Percentiles rank a stretch among this genome's conserved stretches.
Evolutionary conservation across 2,888 invertebrate genomes (phyloP).

Genomic region (Drosophila anomelani): DNA sequence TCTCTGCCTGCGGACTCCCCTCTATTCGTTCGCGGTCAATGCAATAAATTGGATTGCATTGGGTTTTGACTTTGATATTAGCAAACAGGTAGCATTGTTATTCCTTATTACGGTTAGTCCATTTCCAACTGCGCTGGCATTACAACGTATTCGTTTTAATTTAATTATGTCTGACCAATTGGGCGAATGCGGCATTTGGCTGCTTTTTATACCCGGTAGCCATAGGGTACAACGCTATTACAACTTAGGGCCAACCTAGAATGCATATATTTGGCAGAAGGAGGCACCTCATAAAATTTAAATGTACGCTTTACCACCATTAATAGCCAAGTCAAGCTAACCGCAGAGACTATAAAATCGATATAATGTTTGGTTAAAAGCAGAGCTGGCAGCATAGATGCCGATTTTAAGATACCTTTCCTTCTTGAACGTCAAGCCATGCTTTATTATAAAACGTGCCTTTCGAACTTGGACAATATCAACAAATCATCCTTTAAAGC

Average conservation of each 20-base stretch:
- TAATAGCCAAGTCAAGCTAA: too few relatives aligned
- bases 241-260: neutral
- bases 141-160: slow-evolving; percentile 63
- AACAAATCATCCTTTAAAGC: neutral
- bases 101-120: slow-evolving; percentile 56
- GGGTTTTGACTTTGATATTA: slow-evolving; percentile 8
- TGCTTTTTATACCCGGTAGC: neutral
- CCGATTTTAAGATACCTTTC: neutral
- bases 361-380: too few relatives aligned
- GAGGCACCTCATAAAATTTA: too few relatives aligned
- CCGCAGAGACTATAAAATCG: too few relatives aligned
- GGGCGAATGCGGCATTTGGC: neutral
- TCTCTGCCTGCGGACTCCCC: slow-evolving; percentile 15
- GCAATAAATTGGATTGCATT: slow-evolving; percentile 74
- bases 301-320: too few relatives aligned
- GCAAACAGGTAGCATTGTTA: slow-evolving; percentile 38
- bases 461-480: neutral
- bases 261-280: too few relatives aligned
- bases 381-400: too few relatives aligned
- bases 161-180: slow-evolving; percentile 44
- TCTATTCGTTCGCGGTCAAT: slow-evolving; percentile 60
- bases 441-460: neutral
- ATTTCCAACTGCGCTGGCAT: slow-evolving; percentile 50
- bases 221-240: neutral
- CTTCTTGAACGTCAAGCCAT: neutral